Conservation (phyloP, 1,140 invertebrate species). For the Hyphantria cunea region DNA sequence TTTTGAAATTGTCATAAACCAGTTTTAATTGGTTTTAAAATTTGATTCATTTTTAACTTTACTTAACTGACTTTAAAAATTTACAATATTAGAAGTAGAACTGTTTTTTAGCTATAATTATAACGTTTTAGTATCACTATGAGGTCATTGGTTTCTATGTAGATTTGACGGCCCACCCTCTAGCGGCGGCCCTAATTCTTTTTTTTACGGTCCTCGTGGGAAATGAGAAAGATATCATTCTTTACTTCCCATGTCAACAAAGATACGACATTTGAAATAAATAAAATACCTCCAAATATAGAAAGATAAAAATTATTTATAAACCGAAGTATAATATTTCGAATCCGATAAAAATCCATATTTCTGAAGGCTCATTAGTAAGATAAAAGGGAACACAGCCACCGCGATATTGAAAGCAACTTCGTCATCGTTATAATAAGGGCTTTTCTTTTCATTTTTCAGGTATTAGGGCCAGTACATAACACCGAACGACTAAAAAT, state of each 20-base stretch:
- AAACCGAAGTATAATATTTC: constrained; percentile 10
- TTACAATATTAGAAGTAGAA: background rate
- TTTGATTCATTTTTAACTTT: too few species aligned
- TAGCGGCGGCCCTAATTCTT: background rate
- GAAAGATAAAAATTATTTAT: constrained; percentile 5
- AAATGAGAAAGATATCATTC: background rate
- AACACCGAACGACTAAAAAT: constrained; percentile 35
- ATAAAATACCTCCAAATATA: background rate
- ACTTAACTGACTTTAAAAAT: background rate
- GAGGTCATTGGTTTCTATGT: constrained; percentile 3
- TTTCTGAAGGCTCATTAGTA: constrained; percentile 22
- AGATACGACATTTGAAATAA: constrained; percentile 1
- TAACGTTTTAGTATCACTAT: background rate
- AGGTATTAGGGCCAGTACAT: constrained; percentile 32
- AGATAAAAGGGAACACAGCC: constrained; percentile 25
- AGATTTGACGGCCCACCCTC: background rate
- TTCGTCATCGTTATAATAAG: constrained; percentile 30
- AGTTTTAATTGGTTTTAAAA: too few species aligned
- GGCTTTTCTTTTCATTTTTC: constrained; percentile 31
- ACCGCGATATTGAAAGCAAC: constrained; percentile 27
- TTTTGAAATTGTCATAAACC: too few species aligned
- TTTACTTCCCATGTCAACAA: background rate
- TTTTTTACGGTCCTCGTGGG: constrained; percentile 1
- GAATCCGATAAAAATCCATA: constrained; percentile 23
- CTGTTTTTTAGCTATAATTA: background rate